Evolutionary conservation across 2,113 vertebrate genomes (phyloP).

Genomic region (Oostethus manadensis): DNA sequence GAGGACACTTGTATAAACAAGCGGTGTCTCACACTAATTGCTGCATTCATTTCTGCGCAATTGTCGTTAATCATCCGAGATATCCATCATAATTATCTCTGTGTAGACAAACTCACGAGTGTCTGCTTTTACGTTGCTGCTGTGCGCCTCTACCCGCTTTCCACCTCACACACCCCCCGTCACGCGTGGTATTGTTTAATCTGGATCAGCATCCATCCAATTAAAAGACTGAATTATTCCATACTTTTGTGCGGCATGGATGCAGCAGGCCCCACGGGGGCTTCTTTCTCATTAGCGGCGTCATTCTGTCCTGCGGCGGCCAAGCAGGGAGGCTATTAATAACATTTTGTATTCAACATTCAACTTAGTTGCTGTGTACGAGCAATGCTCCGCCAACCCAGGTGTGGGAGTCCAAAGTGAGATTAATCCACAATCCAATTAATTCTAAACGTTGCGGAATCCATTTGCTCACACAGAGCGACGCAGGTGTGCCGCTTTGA

Average conservation of each 20-base stretch:
- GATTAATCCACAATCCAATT: constrained; percentile 53
- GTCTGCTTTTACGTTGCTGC: not conserved
- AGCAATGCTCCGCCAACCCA: constrained; percentile 31
- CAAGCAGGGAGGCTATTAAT: constrained; percentile 54
- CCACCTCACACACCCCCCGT: too few species aligned
- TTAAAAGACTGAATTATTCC: constrained; percentile 61
- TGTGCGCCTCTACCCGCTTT: not conserved
- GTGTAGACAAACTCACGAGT: not conserved
- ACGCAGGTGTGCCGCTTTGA: too few species aligned
- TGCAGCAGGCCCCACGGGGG: constrained; percentile 36
- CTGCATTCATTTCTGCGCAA: not conserved
- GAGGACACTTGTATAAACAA: too few species aligned
- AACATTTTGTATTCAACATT: constrained; percentile 63
- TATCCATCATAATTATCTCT: not conserved
- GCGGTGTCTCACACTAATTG: too few species aligned
- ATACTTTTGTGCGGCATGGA: constrained; percentile 43
- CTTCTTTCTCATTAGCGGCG: constrained; percentile 61
- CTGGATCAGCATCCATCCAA: constrained; percentile 49
- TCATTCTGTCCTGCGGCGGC: constrained; percentile 46
- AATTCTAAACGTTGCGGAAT: too few species aligned
- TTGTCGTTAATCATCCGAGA: not conserved
- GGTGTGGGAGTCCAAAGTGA: constrained; percentile 35
- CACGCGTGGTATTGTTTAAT: constrained; percentile 37
- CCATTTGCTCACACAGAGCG: too few species aligned
- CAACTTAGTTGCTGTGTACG: constrained; percentile 27